Conservation (phyloP, 2,888 invertebrate species). For the Oxytorus armatus region DNA sequence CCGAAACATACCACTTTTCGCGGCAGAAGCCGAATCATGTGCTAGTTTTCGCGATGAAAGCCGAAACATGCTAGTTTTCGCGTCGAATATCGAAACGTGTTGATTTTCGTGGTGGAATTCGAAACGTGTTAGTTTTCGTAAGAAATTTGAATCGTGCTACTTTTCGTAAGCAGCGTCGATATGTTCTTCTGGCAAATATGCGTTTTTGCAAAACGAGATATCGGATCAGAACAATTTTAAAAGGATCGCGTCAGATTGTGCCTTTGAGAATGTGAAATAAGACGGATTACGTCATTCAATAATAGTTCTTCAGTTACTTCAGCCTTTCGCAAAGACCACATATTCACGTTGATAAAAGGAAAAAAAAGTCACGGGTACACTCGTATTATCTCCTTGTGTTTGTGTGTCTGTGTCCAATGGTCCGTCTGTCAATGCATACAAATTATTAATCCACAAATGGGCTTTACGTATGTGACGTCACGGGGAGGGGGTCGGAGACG, state of each 20-base stretch:
- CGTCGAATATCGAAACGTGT: too few species aligned
- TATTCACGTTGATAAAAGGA: slow-evolving; percentile 15
- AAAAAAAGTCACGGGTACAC: slow-evolving; percentile 14
- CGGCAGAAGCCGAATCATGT: too few species aligned
- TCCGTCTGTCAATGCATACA: slow-evolving; percentile 15
- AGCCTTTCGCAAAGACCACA: neutral
- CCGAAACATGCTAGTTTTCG: too few species aligned
- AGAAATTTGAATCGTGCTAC: too few species aligned
- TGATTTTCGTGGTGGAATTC: too few species aligned
- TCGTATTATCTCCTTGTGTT: slow-evolving; percentile 3
- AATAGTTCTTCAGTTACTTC: slow-evolving; percentile 7
- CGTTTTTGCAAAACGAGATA: too few species aligned
- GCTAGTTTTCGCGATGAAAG: too few species aligned
- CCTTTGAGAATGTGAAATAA: slow-evolving; percentile 14
- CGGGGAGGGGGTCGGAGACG: too few species aligned
- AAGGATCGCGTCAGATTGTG: neutral
- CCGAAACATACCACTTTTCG: too few species aligned
- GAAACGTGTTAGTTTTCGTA: too few species aligned
- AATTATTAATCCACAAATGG: slow-evolving; percentile 75
- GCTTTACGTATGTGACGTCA: slow-evolving; percentile 79
- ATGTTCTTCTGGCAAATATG: too few species aligned
- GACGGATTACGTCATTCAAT: slow-evolving; percentile 13
- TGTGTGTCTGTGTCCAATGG: neutral
- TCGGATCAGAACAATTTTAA: neutral
- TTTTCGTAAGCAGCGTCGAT: too few species aligned